Percentiles rank a stretch among this genome's conserved stretches.
phyloP scores from a whole-genome alignment of 2,888 invertebrate genomes.

The Trimorus sp. region DNA sequence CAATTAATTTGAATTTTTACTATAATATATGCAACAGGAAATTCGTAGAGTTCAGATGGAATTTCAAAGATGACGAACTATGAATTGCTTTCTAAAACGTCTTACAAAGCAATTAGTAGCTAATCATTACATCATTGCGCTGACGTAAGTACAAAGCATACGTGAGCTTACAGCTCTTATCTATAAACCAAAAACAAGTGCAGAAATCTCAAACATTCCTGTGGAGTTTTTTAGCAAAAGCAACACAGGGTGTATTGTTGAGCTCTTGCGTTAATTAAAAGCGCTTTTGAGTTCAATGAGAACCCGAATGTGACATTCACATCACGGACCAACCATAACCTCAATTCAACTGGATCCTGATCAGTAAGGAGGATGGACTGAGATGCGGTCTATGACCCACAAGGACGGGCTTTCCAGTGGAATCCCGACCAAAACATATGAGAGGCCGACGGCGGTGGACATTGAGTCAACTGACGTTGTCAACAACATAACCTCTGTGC shows the following conservation, averaged over 20 bases:
- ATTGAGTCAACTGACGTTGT: not conserved
- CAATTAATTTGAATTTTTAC: too few species aligned
- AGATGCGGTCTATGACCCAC: not conserved
- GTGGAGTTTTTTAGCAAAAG: too few species aligned
- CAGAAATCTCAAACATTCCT: too few species aligned
- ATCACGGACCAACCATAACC: not conserved
- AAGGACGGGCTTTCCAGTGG: constrained; percentile 1
- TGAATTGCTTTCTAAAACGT: too few species aligned
- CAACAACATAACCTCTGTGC: not conserved
- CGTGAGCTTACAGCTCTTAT: too few species aligned
- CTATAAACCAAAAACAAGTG: too few species aligned
- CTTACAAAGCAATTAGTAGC: too few species aligned
- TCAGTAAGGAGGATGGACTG: not conserved
- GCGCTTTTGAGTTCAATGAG: constrained; percentile 1
- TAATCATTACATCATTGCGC: too few species aligned
- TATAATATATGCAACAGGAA: too few species aligned
- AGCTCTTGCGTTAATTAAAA: not conserved
- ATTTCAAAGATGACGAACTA: too few species aligned
- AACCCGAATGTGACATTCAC: constrained; percentile 1
- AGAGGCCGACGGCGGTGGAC: not conserved
- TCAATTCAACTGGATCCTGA: not conserved
- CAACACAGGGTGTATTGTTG: not conserved
- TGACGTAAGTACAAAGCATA: too few species aligned
- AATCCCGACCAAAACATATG: not conserved
- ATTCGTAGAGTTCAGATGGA: too few species aligned